Conservation (phyloP, 2,888 invertebrate genomes). For the Prionchulus punctatus region DNA sequence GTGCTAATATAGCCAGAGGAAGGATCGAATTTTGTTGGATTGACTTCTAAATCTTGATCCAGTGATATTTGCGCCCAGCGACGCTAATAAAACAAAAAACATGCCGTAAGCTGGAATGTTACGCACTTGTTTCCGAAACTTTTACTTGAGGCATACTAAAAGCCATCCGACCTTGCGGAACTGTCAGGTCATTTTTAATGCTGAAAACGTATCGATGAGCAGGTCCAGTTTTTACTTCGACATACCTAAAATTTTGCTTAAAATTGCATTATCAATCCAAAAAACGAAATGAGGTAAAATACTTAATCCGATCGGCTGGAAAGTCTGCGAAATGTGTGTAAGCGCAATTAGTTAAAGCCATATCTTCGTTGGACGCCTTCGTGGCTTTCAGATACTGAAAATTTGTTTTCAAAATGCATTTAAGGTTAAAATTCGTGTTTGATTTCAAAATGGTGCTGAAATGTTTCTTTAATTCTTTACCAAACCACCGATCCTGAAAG, state of each 20-base stretch:
- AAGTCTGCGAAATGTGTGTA: constrained; percentile 68
- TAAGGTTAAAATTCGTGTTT: neutral
- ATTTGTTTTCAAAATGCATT: no score
- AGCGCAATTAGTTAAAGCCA: constrained; percentile 77
- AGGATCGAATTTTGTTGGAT: constrained; percentile 54
- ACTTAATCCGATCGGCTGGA: constrained; percentile 57
- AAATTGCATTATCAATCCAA: neutral
- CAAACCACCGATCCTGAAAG: no score
- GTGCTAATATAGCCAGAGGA: constrained; percentile 55
- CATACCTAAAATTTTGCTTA: constrained; percentile 45
- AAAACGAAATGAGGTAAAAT: constrained; percentile 19
- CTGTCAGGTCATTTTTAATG: constrained; percentile 52
- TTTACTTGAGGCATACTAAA: constrained; percentile 67
- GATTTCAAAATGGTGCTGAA: neutral
- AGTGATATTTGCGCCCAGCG: constrained; percentile 91
- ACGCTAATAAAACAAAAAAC: constrained; percentile 37
- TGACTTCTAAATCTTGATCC: constrained; percentile 72
- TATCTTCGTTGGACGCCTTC: constrained; percentile 76
- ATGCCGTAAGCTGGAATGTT: neutral
- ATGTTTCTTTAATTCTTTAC: constrained; percentile 47
- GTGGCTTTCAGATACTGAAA: constrained; percentile 54
- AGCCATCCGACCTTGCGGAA: constrained; percentile 65
- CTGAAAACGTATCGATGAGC: constrained; percentile 70
- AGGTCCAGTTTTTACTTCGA: constrained; percentile 55
- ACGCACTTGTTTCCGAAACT: neutral